Base-by-base conservation (phyloP, 2,888 invertebrate species). In the Drosophila differens region DNA sequence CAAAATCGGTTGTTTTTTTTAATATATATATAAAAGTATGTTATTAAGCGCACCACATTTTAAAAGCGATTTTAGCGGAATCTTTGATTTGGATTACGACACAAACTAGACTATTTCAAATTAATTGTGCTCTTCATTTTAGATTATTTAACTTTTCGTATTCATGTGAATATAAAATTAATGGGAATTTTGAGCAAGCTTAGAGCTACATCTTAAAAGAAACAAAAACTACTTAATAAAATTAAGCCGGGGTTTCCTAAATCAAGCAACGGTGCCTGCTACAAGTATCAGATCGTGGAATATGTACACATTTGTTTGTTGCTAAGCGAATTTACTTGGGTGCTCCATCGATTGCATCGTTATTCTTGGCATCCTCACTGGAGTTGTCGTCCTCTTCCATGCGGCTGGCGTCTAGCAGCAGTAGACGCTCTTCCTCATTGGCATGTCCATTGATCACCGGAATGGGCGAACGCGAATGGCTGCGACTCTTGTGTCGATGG, bases 301-400 rank as follows among this genome's bases (percentile, higher is more conserved):
- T 84, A 74, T 87, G 32, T 82, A 82, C 85, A 84, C 35, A 54
- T 32, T 30, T 30, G 32, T 41, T 39, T 2, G 16, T 19, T 12
- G 28, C 12, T 14, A 14, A 9, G 22, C 16, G 7, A 49, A 16
- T 37, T 70, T 73, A 84, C 51, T 85, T 88, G 14, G 68, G 37
- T 22, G 19, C 58, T 25, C 28, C 64, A 41, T 59, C 67, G 3
- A 47, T 47, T 32, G 63, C 62, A 32, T 61, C 61, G 41, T 60
- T 76, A 28, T 62, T 64, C 66, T 74, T 79, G 16, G 70, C 66
- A 22, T 75, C 82, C 41, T 89, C 83, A 58, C 77, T 77, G 49
- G 88, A 85, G 63, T 87, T 85, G 14, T 86, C 88, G 35, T 86
- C 89, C 32, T 85, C 89, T 1, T 87, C 89, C 88, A 87, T 89